A percentile compares a stretch with the other conserved stretches of the same genome.
Conservation (phyloP, 2,888 invertebrate genomes). For the Heliconius hortense region DNA sequence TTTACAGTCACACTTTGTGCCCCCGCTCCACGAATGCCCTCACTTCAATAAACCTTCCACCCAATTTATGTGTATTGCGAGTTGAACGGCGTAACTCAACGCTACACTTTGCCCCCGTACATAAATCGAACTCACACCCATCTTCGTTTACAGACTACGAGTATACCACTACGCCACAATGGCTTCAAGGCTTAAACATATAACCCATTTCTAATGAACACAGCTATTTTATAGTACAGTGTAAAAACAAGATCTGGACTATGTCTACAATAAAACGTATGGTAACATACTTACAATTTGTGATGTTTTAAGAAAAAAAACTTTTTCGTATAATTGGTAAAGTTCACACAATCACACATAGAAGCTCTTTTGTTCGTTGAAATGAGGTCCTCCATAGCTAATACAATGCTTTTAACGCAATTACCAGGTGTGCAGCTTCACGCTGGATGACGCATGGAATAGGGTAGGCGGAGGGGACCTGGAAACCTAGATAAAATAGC, state of each 20-base stretch:
- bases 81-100: no score
- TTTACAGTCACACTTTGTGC: no score
- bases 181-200: not conserved
- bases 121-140: no score
- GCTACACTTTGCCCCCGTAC: no score
- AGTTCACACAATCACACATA: constrained; percentile 1
- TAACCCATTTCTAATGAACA: constrained; percentile 1
- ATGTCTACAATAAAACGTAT: constrained; percentile 26
- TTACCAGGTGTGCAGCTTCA: not conserved
- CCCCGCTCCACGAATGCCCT: no score
- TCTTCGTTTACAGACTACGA: not conserved
- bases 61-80: no score
- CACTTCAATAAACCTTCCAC: no score
- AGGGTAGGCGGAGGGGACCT: no score
- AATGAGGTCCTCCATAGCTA: not conserved
- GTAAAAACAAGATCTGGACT: constrained; percentile 19
- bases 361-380: not conserved
- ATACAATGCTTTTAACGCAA: not conserved
- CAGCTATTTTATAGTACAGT: constrained; percentile 10
- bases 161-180: not conserved
- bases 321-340: constrained; percentile 1
- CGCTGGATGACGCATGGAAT: no score
- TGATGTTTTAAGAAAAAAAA: not conserved
- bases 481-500: no score
- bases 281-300: not conserved